Evolutionary conservation across 2,113 vertebrate genomes (phyloP).

Genomic region (Rhynchopsitta pachyrhyncha): DNA sequence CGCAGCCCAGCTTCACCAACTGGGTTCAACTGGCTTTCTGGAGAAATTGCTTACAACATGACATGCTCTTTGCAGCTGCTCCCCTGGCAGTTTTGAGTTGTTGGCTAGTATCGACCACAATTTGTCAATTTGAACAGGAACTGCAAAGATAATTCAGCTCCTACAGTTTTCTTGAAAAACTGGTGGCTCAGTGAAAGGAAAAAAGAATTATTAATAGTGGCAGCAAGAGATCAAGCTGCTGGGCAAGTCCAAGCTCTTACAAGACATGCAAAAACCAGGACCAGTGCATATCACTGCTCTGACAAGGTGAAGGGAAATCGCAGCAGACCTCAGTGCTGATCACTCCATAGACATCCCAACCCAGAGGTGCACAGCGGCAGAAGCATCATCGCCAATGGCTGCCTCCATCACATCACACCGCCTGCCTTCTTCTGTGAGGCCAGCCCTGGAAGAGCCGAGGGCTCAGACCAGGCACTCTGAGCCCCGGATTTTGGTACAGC

Average conservation of each 20-base stretch:
- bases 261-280: not conserved
- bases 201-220: not conserved
- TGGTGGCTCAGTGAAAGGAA: not conserved
- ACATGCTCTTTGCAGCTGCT: not conserved
- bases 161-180: not conserved
- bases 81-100: not conserved
- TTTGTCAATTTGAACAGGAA: not conserved
- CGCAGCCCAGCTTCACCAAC: not conserved
- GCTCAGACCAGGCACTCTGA: not conserved
- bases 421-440: fast-evolving
- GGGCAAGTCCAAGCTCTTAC: not conserved
- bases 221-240: not conserved
- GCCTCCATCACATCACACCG: not conserved
- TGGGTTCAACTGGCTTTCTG: not conserved
- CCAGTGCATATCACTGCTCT: not conserved
- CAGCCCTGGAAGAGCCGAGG: not conserved
- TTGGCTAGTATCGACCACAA: not conserved
- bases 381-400: fast-evolving
- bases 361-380: not conserved
- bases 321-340: not conserved
- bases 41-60: not conserved
- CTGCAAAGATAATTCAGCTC: not conserved
- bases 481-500: fast-evolving
- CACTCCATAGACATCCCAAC: not conserved
- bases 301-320: not conserved